phyloP scores from a whole-genome alignment of 2,888 invertebrate species.

The Aplocera efformata region DNA sequence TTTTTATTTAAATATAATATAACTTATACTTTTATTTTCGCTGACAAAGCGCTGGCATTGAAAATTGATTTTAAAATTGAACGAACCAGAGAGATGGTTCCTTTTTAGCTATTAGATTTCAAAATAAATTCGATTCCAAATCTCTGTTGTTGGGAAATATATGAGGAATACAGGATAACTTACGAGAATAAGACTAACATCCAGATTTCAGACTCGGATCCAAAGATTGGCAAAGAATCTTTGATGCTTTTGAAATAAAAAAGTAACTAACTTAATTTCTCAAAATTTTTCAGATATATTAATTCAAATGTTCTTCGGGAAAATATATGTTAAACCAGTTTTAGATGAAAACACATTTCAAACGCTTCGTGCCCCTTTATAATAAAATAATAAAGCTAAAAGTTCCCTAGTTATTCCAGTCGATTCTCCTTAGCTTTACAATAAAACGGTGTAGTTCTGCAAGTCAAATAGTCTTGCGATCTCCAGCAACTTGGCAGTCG shows the following conservation, averaged over 20 bases:
- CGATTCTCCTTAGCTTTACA: constrained; percentile 29
- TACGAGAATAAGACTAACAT: no score
- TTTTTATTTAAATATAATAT: constrained; percentile 53
- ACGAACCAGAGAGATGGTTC: no score
- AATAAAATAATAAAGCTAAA: constrained; percentile 23
- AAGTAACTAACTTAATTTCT: no score
- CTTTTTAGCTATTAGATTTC: no score
- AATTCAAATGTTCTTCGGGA: constrained; percentile 6
- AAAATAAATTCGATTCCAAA: no score
- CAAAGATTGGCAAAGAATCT: no score
- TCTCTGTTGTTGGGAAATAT: no score
- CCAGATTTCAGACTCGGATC: no score
- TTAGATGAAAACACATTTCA: constrained; percentile 20
- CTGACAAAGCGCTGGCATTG: constrained; percentile 1
- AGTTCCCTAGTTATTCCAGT: constrained; percentile 24
- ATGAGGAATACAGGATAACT: no score
- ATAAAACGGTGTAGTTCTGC: constrained; percentile 29
- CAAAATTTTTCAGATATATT: not conserved
- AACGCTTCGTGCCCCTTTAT: constrained; percentile 19
- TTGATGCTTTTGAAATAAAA: no score
- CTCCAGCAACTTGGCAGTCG: constrained; percentile 25
- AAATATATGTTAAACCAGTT: constrained; percentile 17
- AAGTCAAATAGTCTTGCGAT: constrained; percentile 32
- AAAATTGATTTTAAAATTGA: not conserved
- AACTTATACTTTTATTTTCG: constrained; percentile 39